A percentile compares a stretch with the other conserved stretches of the same genome.
Evolutionary conservation across 2,797 vertebrate genomes (phyloP).

Genomic region (Fratercula arctica): DNA sequence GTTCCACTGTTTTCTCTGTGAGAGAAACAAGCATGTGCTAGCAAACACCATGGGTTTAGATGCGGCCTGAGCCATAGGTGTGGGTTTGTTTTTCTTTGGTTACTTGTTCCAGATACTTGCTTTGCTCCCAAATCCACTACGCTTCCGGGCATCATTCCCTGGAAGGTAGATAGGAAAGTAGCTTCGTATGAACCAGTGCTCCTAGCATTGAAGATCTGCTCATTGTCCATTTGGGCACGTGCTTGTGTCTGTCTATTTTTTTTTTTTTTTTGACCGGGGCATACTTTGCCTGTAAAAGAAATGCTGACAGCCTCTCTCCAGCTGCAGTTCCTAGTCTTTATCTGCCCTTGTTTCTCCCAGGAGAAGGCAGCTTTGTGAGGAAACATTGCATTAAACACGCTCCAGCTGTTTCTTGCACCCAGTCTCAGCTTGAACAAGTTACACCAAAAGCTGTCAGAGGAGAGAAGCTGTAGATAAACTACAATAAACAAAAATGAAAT

Average conservation of each 20-base stretch:
- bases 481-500: neutral
- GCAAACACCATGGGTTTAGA: neutral
- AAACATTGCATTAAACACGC: neutral
- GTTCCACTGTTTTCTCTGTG: neutral
- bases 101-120: neutral
- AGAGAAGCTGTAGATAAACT: neutral
- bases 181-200: neutral
- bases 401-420: neutral
- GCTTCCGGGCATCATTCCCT: neutral
- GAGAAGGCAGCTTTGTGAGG: neutral
- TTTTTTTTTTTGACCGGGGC: neutral
- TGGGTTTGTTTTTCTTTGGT: neutral
- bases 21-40: neutral
- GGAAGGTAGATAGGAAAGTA: neutral
- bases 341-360: neutral
- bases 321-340: neutral
- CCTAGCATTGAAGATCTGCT: neutral
- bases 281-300: neutral
- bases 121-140: neutral
- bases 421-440: neutral
- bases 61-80: neutral
- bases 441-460: neutral
- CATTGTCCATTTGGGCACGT: neutral
- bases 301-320: neutral
- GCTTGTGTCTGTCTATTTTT: neutral